Evolutionary conservation across 2,888 invertebrate species (phyloP), one percentile per base, ranked within the genome.

Genomic region (Sesamia inferens): DNA sequence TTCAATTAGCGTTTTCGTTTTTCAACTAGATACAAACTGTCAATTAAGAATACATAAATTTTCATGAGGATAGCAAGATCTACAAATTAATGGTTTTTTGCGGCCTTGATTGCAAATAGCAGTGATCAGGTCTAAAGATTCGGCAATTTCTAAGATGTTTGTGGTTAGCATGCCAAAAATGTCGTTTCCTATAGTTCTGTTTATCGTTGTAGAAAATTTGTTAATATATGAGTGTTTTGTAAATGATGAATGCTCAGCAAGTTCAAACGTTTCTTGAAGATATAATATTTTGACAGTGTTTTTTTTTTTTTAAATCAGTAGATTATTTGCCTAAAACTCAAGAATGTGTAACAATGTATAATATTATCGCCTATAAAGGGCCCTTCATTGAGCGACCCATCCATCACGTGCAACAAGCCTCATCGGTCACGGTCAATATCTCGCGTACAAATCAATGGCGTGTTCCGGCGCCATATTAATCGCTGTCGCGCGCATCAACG

Each of bases 391-490:
- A 68, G 64, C 62, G 66, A 71, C 78, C 78, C 77, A 85, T 85
- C 83, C 73, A 78, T 87, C 80, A 85, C 81, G 85, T 86, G 88
- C 83, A 91, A 88, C 88, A 88, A 89, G 87, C 84, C 85, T 74
- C 83, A 92, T 92, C 90, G 88, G 92, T 92, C 90, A 93, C 88
- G 91, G 90, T 88, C 88, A 90, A 92, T 92, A 87, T 89, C 84
- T 85, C 84, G 77, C 78, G 85, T 86, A 85, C 80, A 81, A 76
- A 77, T 77, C 80, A 74, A 71, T 83, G 83, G 79, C 77, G 84
- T 85, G 83, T 86, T 82, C 74, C 90, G 94, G 93, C 94, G 93
- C 93, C 93, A 86, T 90, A 89, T 92, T 92, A 92, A 92, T 91
- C 90, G 88, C 84, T 87, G 88, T 88, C 91, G 83, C 81, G 62